A percentile compares a stretch with the other conserved stretches of the same genome.
Evolutionary conservation across 2,888 invertebrate genomes (phyloP).

Genomic region (Nineta flava): DNA sequence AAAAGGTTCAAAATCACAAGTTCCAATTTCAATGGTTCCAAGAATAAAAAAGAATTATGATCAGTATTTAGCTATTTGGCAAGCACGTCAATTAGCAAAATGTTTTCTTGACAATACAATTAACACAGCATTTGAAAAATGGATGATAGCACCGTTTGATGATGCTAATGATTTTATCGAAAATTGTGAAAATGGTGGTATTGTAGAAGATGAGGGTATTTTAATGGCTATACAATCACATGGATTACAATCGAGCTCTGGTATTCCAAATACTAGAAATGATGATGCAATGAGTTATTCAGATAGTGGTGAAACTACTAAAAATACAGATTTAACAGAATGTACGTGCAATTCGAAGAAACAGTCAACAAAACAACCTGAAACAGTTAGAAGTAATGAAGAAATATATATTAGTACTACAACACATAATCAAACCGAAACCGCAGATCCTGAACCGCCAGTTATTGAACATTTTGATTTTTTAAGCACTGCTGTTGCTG

Average conservation of each 20-base stretch:
- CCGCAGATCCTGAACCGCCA: conserved; percentile 15
- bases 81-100: conserved; percentile 46
- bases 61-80: conserved; percentile 38
- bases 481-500: conserved; percentile 54
- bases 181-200: conserved; percentile 35
- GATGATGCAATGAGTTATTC: conserved; percentile 7
- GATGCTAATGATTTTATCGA: conserved; percentile 37
- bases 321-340: not conserved
- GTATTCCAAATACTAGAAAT: conserved; percentile 7
- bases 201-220: conserved; percentile 54
- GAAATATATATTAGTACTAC: conserved; percentile 16
- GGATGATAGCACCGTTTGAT: conserved; percentile 34
- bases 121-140: conserved; percentile 47
- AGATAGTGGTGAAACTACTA: conserved; percentile 17
- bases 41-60: conserved; percentile 21
- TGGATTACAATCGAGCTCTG: conserved; percentile 35
- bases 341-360: not conserved
- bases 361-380: not conserved
- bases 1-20: conserved; percentile 13
- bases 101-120: conserved; percentile 54
- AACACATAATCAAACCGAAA: not conserved
- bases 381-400: conserved; percentile 8
- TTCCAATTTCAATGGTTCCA: conserved; percentile 22
- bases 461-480: conserved; percentile 34
- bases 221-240: conserved; percentile 59